Conservation (phyloP, 1,140 invertebrate species). For the Aphelinus atriplicis region DNA sequence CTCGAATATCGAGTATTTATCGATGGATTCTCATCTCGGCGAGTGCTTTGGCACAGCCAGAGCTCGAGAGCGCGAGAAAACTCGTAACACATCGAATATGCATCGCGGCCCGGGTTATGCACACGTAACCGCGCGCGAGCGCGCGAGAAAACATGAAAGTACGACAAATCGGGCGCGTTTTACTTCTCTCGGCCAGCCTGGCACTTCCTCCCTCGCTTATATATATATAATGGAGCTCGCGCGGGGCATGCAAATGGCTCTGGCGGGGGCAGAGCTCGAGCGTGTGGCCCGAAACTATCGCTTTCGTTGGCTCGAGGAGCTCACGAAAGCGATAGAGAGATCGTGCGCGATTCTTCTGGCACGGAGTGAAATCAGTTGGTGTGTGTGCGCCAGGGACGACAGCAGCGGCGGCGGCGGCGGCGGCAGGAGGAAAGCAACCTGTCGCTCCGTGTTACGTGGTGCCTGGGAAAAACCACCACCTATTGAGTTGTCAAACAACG, state of each 20-base stretch:
- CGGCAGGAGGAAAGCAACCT: neutral
- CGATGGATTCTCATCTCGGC: conserved; percentile 14
- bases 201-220: too few species aligned
- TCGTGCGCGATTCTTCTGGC: neutral
- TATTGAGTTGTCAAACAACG: conserved; percentile 4
- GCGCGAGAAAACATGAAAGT: neutral
- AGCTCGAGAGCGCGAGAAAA: too few species aligned
- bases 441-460: neutral
- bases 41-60: neutral
- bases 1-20: neutral
- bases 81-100: too few species aligned
- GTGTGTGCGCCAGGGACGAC: too few species aligned
- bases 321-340: too few species aligned
- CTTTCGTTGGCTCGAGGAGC: neutral
- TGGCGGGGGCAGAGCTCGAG: too few species aligned
- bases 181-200: too few species aligned
- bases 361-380: too few species aligned
- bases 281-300: neutral
- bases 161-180: conserved; percentile 7
- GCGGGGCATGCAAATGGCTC: neutral
- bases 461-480: neutral
- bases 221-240: too few species aligned
- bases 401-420: too few species aligned
- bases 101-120: too few species aligned
- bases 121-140: too few species aligned